phyloP scores from a whole-genome alignment of 1,140 invertebrate species.

The Bombus ignitus region DNA sequence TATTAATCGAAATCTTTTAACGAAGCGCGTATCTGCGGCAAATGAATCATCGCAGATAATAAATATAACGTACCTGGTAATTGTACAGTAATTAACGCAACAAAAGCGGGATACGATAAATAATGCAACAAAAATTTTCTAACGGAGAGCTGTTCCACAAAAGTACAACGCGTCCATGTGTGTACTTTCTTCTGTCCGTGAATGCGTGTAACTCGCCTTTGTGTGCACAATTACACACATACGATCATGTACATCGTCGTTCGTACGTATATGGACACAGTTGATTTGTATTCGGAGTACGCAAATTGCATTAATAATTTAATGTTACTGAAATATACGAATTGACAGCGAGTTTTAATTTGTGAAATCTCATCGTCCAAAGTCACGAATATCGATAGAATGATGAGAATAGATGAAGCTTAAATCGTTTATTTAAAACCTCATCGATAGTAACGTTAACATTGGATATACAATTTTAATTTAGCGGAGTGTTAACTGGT shows the following conservation, averaged over 20 bases:
- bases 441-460: too few relatives aligned
- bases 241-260: too few relatives aligned
- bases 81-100: constrained; percentile 18
- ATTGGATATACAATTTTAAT: background rate
- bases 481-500: rapidly evolving
- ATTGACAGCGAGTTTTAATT: background rate
- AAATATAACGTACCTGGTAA: background rate
- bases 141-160: constrained; percentile 10
- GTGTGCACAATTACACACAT: too few relatives aligned
- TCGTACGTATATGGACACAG: background rate
- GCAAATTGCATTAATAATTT: background rate
- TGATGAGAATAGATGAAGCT: too few relatives aligned
- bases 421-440: too few relatives aligned
- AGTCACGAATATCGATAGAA: too few relatives aligned
- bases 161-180: constrained; percentile 17
- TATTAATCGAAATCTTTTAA: background rate
- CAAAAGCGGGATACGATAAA: background rate
- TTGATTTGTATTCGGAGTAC: background rate
- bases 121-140: constrained; percentile 32
- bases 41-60: background rate
- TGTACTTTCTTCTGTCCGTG: too few relatives aligned
- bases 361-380: too few relatives aligned
- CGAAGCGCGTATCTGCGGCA: background rate
- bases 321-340: background rate
- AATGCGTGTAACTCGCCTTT: too few relatives aligned